Conservation (phyloP, 2,113 vertebrate species). For the Atherinomorus stipes region DNA sequence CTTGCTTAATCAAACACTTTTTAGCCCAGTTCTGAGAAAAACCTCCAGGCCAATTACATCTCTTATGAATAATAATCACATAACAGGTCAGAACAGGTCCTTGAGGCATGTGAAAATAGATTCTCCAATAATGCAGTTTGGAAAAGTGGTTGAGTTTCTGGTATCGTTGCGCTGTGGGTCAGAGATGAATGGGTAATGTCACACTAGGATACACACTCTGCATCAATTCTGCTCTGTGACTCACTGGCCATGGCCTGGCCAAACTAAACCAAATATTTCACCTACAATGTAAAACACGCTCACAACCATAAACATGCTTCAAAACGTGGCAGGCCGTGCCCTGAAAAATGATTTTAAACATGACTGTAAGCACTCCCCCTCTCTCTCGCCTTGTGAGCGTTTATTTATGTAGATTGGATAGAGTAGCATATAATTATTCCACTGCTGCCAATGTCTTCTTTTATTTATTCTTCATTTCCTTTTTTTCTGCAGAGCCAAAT, state of each 20-base stretch:
- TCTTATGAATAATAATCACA: slow-evolving; percentile 34
- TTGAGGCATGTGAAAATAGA: slow-evolving; percentile 22
- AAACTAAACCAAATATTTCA: slow-evolving; percentile 85
- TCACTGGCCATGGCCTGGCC: slow-evolving; percentile 62
- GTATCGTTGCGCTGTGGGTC: slow-evolving; percentile 44
- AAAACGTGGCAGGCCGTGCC: slow-evolving; percentile 53
- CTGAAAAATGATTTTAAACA: slow-evolving; percentile 83
- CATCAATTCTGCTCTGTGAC: slow-evolving; percentile 68
- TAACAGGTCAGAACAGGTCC: slow-evolving; percentile 6
- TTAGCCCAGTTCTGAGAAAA: neutral
- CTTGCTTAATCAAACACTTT: neutral
- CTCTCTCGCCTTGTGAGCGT: slow-evolving; percentile 53
- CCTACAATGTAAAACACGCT: slow-evolving; percentile 82
- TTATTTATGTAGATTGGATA: slow-evolving; percentile 86
- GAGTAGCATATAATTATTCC: slow-evolving; percentile 81
- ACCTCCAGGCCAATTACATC: neutral
- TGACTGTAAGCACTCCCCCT: slow-evolving; percentile 64
- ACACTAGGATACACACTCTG: slow-evolving; percentile 64
- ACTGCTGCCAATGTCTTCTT: slow-evolving; percentile 76
- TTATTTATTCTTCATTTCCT: slow-evolving; percentile 81
- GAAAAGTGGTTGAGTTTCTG: slow-evolving; percentile 74
- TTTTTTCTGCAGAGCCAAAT: slow-evolving; percentile 59
- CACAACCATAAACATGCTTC: slow-evolving; percentile 81
- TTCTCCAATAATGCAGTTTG: slow-evolving; percentile 52
- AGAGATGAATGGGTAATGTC: slow-evolving; percentile 77